These are phyloP conservation scores for Micropoecilia bifurca DNA, from an alignment of 2,797 vertebrate species.

Conservation along the genomic window DNA sequence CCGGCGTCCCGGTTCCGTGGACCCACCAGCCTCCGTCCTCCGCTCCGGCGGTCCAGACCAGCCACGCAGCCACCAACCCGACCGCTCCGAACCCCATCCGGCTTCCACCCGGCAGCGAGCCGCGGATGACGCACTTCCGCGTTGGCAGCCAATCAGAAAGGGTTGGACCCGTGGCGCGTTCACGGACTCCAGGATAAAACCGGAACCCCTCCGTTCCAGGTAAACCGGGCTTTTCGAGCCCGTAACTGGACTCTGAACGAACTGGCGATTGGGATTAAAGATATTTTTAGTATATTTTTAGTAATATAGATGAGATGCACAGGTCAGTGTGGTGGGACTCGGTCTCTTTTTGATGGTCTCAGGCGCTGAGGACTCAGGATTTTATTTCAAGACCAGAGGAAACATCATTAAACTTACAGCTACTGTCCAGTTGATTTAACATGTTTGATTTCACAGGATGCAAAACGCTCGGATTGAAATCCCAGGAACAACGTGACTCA, in stretches of 20 bases:
- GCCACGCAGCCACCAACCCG: background rate
- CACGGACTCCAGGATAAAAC: background rate
- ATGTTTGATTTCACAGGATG: no score
- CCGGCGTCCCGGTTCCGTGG: background rate
- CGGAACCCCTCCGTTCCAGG: background rate
- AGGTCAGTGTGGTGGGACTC: no score
- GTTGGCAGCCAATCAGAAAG: constrained; percentile 39
- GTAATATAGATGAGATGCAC: no score
- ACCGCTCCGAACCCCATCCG: constrained; percentile 28
- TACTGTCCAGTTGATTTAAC: no score
- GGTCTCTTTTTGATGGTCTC: no score
- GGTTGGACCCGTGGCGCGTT: constrained; percentile 31
- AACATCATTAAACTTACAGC: no score
- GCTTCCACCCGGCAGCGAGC: accelerated
- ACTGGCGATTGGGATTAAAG: no score
- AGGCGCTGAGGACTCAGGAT: no score
- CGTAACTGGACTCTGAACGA: background rate
- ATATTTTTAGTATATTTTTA: no score
- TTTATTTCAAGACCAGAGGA: no score
- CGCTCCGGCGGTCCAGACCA: constrained; percentile 6
- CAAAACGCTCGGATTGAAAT: no score
- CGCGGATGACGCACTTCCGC: constrained; percentile 21
- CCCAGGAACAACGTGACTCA: no score
- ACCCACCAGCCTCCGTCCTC: constrained; percentile 61
- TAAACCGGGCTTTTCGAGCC: background rate